phyloP scores from a whole-genome alignment of 1,140 invertebrate species.

The Mylabris phalerata region DNA sequence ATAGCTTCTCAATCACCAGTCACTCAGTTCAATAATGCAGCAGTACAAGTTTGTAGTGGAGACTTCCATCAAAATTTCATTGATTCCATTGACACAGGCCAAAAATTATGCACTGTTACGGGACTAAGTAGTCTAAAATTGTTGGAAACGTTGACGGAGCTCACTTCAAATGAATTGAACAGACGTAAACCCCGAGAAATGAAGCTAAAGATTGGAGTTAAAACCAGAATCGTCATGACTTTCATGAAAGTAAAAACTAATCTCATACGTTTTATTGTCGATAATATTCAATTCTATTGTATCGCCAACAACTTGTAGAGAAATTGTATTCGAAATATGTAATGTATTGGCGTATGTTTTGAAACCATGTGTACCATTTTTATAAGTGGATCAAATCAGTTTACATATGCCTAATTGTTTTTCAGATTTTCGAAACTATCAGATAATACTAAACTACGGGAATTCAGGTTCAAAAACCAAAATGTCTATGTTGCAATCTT shows the following conservation, averaged over 20 bases:
- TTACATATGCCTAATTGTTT: slow-evolving; percentile 13
- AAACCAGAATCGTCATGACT: not conserved
- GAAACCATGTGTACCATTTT: not conserved
- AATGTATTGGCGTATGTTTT: no score
- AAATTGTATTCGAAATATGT: no score
- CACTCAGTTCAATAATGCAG: no score
- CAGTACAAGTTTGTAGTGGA: no score
- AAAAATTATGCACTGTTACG: not conserved
- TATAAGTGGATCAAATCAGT: not conserved
- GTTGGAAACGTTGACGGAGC: not conserved
- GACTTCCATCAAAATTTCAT: not conserved
- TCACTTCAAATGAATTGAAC: not conserved
- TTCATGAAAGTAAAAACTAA: slow-evolving; percentile 13
- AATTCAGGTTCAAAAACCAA: not conserved
- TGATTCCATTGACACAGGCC: not conserved
- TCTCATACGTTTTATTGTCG: slow-evolving; percentile 1
- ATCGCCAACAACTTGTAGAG: no score
- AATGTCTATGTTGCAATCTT: slow-evolving; percentile 3
- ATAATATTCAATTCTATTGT: not conserved
- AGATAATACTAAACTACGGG: slow-evolving; percentile 14
- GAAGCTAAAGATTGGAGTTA: not conserved
- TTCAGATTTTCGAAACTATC: slow-evolving; percentile 4
- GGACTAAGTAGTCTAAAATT: not conserved
- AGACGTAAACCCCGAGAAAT: not conserved
- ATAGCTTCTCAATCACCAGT: no score